Conservation (phyloP, 1,140 invertebrate genomes). For the Drosophila malerkotliana region DNA sequence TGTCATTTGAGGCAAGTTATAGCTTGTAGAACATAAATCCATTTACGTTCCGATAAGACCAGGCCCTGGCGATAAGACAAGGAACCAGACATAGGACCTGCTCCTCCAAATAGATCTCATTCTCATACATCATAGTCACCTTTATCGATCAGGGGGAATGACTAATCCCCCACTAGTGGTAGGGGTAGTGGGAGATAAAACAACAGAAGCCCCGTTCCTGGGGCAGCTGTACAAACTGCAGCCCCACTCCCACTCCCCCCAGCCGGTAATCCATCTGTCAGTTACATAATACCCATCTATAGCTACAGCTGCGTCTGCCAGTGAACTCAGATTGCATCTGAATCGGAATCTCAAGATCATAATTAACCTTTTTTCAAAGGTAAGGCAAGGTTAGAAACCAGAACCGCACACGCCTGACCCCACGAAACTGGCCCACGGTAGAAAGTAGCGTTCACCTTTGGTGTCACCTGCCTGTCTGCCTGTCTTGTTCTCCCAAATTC, state of each 20-base stretch:
- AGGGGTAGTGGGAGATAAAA: neutral
- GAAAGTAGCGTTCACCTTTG: constrained; percentile 11
- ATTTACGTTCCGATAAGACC: constrained; percentile 34
- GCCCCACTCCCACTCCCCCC: too few relatives aligned
- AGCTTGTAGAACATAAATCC: constrained; percentile 77
- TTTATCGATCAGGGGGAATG: constrained; percentile 11
- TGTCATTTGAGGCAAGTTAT: constrained; percentile 63
- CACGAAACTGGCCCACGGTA: neutral
- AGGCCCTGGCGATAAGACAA: constrained; percentile 26
- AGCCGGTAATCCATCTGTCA: constrained; percentile 2
- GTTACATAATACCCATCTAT: constrained; percentile 7
- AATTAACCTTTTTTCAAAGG: too few relatives aligned
- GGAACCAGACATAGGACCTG: neutral
- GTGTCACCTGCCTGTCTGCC: neutral
- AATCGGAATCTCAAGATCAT: too few relatives aligned
- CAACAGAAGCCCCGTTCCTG: neutral
- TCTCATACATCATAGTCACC: neutral
- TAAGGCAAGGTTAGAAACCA: neutral
- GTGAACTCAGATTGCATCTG: too few relatives aligned
- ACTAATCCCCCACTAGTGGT: constrained; percentile 4
- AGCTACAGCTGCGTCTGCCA: too few relatives aligned
- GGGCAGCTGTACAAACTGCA: constrained; percentile 10
- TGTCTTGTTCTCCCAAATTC: neutral
- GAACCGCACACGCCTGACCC: constrained; percentile 28
- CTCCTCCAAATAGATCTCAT: neutral